Evolutionary conservation across 2,797 vertebrate species (phyloP), one percentile per base, ranked within the genome.

Genomic region (Falco biarmicus): DNA sequence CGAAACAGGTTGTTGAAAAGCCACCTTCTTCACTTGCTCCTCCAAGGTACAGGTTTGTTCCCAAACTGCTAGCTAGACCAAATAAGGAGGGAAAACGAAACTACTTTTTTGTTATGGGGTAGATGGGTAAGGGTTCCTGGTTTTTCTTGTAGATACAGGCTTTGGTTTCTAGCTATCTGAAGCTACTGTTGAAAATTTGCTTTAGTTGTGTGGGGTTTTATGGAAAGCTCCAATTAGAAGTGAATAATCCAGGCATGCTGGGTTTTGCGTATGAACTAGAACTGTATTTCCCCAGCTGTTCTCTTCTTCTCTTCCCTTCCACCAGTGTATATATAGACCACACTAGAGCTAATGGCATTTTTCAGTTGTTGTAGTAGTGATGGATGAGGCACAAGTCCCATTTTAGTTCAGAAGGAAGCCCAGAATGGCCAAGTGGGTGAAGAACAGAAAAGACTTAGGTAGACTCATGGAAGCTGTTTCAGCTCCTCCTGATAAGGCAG

Each of bases 41-140:
- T 97, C 94, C 98, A 97, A 98, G 98, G 98, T 98, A 98, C 84
- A 18, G 57, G 51, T 96, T 96, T 89, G 85, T 97, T 97, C 93
- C 70, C 87, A 92, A 93, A 93, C 45, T 89, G 39, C 57, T 87
- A 70, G 16, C 39, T 93, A 92, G 60, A 90, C 15, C 45, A 74
- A 68, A 59, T 74, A 43, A 74, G 66, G 54, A 77, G 34, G 45
- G 73, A 85, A 82, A 51, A 9, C 11, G 32, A 54, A 79, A 26
- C 29, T 90, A 10, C 2, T 59, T 68, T 60, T 61, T 64, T 2
- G 61, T 3, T 32, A 2, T 15, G 32, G 83, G 51, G 20, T 59
- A 18, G 45, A 37, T 83, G 77, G 47, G 37, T 69, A 45, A 37
- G 54, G 70, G 68, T 48, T 75, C 17, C 47, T 76, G 26, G 17